Evolutionary conservation across 2,797 vertebrate species (phyloP).

Genomic region (Sebastes elongatus): DNA sequence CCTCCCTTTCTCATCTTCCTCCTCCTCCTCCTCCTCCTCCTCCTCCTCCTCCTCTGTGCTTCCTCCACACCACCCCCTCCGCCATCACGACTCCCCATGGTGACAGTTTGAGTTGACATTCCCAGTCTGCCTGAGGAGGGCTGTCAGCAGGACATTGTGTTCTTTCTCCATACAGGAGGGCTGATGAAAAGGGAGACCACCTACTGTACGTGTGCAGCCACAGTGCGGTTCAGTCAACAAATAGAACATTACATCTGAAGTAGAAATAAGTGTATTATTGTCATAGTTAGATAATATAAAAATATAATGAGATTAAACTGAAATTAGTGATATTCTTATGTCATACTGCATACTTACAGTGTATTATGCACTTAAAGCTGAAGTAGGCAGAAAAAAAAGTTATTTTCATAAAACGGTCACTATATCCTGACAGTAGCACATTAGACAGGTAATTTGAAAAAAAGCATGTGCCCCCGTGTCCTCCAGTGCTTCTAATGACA

Average conservation of each 20-base stretch:
- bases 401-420: too few species aligned
- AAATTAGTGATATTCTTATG: neutral
- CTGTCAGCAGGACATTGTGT: constrained; percentile 36
- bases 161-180: constrained; percentile 4
- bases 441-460: too few species aligned
- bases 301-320: neutral
- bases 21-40: neutral
- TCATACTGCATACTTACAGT: neutral
- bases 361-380: neutral
- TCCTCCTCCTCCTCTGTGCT: neutral
- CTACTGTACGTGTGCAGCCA: neutral
- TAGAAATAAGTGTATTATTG: neutral
- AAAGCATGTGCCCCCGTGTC: too few species aligned
- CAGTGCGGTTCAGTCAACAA: neutral
- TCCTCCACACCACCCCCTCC: constrained; percentile 9
- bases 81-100: constrained; percentile 20
- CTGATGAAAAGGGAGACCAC: constrained; percentile 25
- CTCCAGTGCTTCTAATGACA: too few species aligned
- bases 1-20: constrained; percentile 9
- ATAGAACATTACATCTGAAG: neutral
- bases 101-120: constrained; percentile 31
- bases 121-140: constrained; percentile 16
- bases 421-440: accelerated
- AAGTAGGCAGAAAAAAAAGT: too few species aligned
- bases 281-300: neutral